Base-by-base conservation (phyloP, 2,113 vertebrate genomes). In the Bambusicola thoracicus region DNA sequence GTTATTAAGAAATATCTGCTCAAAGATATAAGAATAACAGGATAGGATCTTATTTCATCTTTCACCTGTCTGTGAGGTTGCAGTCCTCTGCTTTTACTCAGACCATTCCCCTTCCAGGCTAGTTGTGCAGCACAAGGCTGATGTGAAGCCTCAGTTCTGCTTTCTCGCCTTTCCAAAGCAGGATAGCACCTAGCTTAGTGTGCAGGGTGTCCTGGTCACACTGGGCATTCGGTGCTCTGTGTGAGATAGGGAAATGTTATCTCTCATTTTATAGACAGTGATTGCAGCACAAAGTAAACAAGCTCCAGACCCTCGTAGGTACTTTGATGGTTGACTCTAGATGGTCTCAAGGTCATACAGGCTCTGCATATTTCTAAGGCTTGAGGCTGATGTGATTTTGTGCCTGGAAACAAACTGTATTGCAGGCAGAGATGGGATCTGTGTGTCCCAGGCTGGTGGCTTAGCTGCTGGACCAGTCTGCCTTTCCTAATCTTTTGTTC, bases 401-500 rank as follows among this genome's bases (percentile, higher is more conserved):
- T 56, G 58, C 6, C 1, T 40, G 73, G 85, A 84, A 36, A 69
- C 17, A 49, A 41, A 13, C 55, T 62, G 16, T 51, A n/a, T 61
- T 4, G 2, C 55, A 53, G 65, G 72, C 75, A 63, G 73, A 78
- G 55, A 21, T 0, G 2, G 66, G 77, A 81, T 90, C 90, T 95
- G 66, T 75, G 34, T 48, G 78, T 78, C 32, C 48, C 66, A 53
- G 53, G 66, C 56, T 77, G 20, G 58, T 51, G 86, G 85, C 73
- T 85, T 85, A 81, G 74, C 65, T 1, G 1, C 69, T 62, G 86
- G 69, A 65, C 48, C 61, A 83, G 51, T 16, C 65, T 86, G 65
- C n/a, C 36, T 65, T 85, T 81, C 61, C 82, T 77, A 81, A 95
- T 81, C 65, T 74, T 77, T 41, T 61, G 65, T 81, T 89, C 65